phyloP scores from a whole-genome alignment of 2,888 invertebrate genomes.

The Pyralis farinalis region DNA sequence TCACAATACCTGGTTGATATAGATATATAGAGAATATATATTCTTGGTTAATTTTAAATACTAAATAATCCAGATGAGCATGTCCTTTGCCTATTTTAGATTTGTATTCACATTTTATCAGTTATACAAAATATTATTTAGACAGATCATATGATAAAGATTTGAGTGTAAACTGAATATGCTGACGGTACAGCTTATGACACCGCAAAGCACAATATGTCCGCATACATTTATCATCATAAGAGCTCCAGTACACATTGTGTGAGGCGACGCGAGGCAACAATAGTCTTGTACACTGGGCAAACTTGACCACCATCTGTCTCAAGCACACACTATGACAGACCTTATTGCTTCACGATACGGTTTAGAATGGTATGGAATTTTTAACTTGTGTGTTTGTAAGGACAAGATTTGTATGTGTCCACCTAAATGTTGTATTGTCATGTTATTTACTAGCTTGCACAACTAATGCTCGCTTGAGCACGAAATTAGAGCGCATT shows the following conservation, averaged over 20 bases:
- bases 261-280: conserved; percentile 21
- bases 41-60: too few relatives aligned
- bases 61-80: too few relatives aligned
- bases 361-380: background rate
- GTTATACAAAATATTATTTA: too few relatives aligned
- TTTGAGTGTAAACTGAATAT: conserved; percentile 20
- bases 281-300: conserved; percentile 18
- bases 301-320: conserved; percentile 11
- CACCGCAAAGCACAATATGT: conserved; percentile 40
- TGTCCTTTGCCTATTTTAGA: too few relatives aligned
- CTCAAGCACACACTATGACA: background rate
- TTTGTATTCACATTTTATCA: too few relatives aligned
- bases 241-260: conserved; percentile 47
- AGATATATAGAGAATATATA: too few relatives aligned
- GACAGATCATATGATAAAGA: too few relatives aligned
- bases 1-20: too few relatives aligned
- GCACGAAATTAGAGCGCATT: conserved; percentile 7
- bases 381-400: conserved; percentile 1
- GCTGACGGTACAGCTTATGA: conserved; percentile 37
- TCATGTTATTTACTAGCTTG: conserved; percentile 13
- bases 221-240: conserved; percentile 72
- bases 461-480: conserved; percentile 7
- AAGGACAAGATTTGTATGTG: conserved; percentile 14
- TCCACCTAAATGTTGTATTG: conserved; percentile 16
- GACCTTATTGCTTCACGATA: background rate